Evolutionary conservation across 2,113 vertebrate genomes (phyloP).

Genomic region (Nothoprocta pentlandii): DNA sequence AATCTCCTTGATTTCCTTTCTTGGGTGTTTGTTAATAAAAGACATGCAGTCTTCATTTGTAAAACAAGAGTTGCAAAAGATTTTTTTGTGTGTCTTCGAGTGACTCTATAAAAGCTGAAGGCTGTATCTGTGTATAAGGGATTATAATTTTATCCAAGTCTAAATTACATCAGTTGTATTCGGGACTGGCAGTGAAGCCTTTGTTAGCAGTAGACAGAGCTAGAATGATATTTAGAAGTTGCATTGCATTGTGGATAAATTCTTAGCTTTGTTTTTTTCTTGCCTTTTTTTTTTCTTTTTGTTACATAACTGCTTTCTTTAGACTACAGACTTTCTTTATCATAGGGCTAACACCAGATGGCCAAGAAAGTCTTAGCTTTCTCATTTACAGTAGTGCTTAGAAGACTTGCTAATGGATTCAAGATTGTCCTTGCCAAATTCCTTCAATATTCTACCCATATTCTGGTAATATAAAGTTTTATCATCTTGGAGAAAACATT

Average conservation of each 20-base stretch:
- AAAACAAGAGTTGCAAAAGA: not conserved
- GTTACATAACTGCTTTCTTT: accelerated
- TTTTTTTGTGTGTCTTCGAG: not conserved
- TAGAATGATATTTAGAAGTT: not conserved
- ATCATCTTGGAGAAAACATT: not conserved
- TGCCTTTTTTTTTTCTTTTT: not conserved
- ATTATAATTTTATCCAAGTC: not conserved
- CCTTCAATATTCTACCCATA: not conserved
- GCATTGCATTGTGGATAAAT: not conserved
- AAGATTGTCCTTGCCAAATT: not conserved
- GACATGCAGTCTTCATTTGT: accelerated
- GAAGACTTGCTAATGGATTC: not conserved
- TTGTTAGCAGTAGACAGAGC: not conserved
- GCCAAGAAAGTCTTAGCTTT: not conserved
- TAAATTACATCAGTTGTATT: not conserved
- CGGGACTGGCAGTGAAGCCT: not conserved
- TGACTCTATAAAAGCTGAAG: not conserved
- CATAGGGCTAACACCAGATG: not conserved
- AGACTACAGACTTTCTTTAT: not conserved
- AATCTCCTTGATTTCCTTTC: not conserved
- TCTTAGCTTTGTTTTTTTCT: not conserved
- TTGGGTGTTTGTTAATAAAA: not conserved
- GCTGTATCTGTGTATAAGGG: not conserved
- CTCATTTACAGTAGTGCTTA: not conserved
- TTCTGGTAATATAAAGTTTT: not conserved